A percentile compares a stretch with the other conserved stretches of the same genome.
These are phyloP conservation scores for Philopotamus ludificatus DNA, from an alignment of 1,140 invertebrate species.

Conservation along the genomic window DNA sequence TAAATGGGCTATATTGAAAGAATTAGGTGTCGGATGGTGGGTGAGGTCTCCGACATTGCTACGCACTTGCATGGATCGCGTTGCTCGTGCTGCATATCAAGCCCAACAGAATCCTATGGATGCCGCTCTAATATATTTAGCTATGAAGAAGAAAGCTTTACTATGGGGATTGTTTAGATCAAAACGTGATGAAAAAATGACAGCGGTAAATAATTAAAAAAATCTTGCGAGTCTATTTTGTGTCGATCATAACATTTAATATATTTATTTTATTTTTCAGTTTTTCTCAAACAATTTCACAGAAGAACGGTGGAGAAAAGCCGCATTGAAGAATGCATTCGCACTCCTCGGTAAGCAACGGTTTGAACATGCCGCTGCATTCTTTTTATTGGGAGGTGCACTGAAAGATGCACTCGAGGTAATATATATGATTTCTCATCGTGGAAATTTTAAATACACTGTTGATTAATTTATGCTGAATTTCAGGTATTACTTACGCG, in stretches of 20 bases:
- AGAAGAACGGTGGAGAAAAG: slow-evolving; percentile 92
- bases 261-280: slow-evolving; percentile 39
- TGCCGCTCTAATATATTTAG: slow-evolving; percentile 95
- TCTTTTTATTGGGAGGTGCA: slow-evolving; percentile 92
- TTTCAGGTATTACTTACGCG: slow-evolving; percentile 82
- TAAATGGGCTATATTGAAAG: slow-evolving; percentile 89
- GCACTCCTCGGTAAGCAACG: slow-evolving; percentile 92
- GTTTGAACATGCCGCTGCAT: slow-evolving; percentile 90
- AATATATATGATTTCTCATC: neutral
- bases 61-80: slow-evolving; percentile 84
- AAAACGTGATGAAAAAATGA: slow-evolving; percentile 88
- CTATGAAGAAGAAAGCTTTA: slow-evolving; percentile 97
- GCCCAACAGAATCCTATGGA: slow-evolving; percentile 92
- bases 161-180: slow-evolving; percentile 94
- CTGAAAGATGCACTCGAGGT: slow-evolving; percentile 94
- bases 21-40: slow-evolving; percentile 96
- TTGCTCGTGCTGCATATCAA: slow-evolving; percentile 91
- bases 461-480: neutral
- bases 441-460: neutral
- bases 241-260: neutral
- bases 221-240: neutral
- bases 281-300: slow-evolving; percentile 96
- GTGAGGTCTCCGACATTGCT: slow-evolving; percentile 83
- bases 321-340: slow-evolving; percentile 97
- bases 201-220: slow-evolving; percentile 50